These are phyloP conservation scores for Scatophagus argus DNA, from an alignment of 2,113 vertebrate species.

Conservation along the genomic window DNA sequence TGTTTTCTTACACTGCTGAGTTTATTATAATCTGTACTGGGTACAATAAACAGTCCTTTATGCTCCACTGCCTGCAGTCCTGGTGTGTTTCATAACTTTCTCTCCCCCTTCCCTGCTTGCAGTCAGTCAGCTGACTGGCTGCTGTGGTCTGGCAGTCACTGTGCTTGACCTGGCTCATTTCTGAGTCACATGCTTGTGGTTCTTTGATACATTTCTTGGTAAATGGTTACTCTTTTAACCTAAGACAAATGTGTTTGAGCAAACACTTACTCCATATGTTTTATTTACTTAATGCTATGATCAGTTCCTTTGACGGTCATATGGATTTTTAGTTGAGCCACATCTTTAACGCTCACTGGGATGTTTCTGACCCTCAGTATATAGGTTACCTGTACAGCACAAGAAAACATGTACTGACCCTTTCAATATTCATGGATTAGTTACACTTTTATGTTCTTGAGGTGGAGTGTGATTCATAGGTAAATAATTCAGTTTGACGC, in stretches of 20 bases:
- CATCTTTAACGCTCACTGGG: not conserved
- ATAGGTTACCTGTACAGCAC: not conserved
- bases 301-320: not conserved
- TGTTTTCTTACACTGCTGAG: conserved; percentile 92
- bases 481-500: conserved; percentile 6
- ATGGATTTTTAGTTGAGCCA: not conserved
- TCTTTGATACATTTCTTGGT: conserved; percentile 41
- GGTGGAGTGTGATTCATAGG: not conserved
- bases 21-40: conserved; percentile 96
- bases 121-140: conserved; percentile 57
- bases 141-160: conserved; percentile 37
- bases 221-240: conserved; percentile 46
- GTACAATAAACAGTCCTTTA: conserved; percentile 94
- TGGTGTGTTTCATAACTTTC: conserved; percentile 60
- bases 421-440: conserved; percentile 9
- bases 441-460: not conserved
- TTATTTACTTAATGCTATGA: not conserved
- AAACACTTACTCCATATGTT: not conserved
- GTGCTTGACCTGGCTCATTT: conserved; percentile 59
- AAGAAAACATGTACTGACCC: not conserved
- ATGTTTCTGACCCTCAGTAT: not conserved
- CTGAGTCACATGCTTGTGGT: conserved; percentile 62
- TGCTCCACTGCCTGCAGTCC: conserved; percentile 75
- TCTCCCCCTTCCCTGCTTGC: not conserved
- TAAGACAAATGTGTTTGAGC: conserved; percentile 1